Base-by-base conservation (phyloP, 2,888 invertebrate species). In the Stenotaenia linearis region DNA sequence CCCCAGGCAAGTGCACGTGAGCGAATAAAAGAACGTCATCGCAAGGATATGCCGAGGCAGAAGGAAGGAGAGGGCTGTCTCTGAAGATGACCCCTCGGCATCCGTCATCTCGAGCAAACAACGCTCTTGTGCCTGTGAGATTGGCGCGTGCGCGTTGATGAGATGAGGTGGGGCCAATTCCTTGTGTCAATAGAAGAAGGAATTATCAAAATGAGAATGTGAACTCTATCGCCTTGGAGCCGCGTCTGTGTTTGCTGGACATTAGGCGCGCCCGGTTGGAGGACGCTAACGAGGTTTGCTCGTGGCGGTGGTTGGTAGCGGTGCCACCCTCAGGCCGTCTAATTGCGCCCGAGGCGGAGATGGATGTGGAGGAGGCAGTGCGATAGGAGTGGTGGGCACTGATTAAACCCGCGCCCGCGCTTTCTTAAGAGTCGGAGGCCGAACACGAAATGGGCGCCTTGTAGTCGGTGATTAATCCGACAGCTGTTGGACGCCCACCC, bases 401-500 rank as follows among this genome's bases (percentile, higher is more conserved):
- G 50, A 50, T 50, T 50, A 50, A 50, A 50, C 50, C 18, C 50
- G 50, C 50, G 50, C 50, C 50, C 50, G 50, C 50, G 50, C 50
- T 50, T 50, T 50, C 50, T 18, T 50, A n/a, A 50, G 18, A 50
- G 50, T 50, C 50, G n/a, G 18, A 50, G 50, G 50, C 50, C 50
- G 50, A 50, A 50, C 50, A 50, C 50, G 50, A 50, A 50, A 50
- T 50, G 50, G 50, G 50, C 50, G 50, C 50, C 50, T 50, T 50
- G 50, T 50, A 50, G 50, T 37, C 76, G 37, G 76, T 76, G 76
- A 76, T 76, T 76, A 76, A 76, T 76, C 76, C 76, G 76, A 76
- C 76, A 76, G 76, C 76, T 76, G 76, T 50, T 50, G 50, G 50
- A 50, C 50, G 50, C 18, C 50, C 50, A 50, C 50, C 50, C 50